phyloP scores from a whole-genome alignment of 2,888 invertebrate species.

The Oxytorus armatus region DNA sequence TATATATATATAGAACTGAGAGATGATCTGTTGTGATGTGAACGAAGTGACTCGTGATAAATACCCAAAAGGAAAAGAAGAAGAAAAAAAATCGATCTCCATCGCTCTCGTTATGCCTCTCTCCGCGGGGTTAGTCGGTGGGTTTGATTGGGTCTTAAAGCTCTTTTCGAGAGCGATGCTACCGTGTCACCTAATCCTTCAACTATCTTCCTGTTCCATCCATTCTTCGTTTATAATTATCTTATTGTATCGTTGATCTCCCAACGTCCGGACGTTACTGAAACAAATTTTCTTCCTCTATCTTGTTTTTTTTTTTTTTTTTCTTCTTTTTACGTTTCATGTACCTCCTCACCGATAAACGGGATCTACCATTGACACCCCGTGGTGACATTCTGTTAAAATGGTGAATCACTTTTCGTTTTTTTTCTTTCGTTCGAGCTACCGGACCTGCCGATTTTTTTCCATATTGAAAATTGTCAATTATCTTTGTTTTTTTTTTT shows the following conservation, averaged over 20 bases:
- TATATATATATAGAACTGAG: constrained; percentile 26
- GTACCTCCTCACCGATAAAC: constrained; percentile 13
- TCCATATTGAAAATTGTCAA: no score
- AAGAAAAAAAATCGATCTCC: constrained; percentile 52
- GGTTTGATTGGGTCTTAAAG: constrained; percentile 77
- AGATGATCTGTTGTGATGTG: constrained; percentile 69
- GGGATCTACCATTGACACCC: constrained; percentile 58
- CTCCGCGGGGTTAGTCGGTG: constrained; percentile 10
- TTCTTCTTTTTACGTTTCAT: neutral
- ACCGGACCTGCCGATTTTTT: no score
- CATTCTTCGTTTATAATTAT: constrained; percentile 77
- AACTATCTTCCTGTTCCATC: constrained; percentile 78
- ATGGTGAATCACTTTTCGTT: constrained; percentile 9
- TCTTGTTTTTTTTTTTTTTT: no score
- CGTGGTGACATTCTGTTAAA: constrained; percentile 47
- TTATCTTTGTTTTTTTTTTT: no score
- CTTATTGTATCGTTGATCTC: constrained; percentile 77
- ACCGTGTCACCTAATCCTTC: constrained; percentile 79
- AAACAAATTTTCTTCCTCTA: constrained; percentile 1
- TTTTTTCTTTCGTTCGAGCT: neutral
- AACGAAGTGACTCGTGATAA: constrained; percentile 74
- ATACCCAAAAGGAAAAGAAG: constrained; percentile 67
- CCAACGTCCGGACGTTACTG: constrained; percentile 22
- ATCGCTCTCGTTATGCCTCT: constrained; percentile 31
- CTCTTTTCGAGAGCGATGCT: constrained; percentile 63